A percentile compares a stretch with the other conserved stretches of the same genome.
Conservation (phyloP, 2,888 invertebrate species). For the Drosophila emarginata region DNA sequence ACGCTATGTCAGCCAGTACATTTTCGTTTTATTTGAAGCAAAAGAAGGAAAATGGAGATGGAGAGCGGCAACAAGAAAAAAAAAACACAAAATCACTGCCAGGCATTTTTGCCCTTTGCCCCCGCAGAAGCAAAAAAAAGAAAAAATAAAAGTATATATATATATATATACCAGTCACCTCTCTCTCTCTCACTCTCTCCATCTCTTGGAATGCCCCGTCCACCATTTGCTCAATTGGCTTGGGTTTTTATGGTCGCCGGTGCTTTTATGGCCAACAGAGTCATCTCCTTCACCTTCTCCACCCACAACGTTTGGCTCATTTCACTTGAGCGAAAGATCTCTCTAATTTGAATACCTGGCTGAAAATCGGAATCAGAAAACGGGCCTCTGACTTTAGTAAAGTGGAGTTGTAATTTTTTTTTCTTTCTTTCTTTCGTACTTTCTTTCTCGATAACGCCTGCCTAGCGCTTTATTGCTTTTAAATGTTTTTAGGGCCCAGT, state of each 20-base stretch:
- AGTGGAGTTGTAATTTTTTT: constrained; percentile 14
- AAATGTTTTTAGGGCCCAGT: constrained; percentile 59
- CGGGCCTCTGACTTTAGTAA: constrained; percentile 30
- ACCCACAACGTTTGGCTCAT: constrained; percentile 54
- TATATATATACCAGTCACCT: too few species aligned
- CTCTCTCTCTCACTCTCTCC: neutral
- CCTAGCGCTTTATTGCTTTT: constrained; percentile 70
- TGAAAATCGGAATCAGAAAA: constrained; percentile 40
- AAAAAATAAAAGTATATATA: too few species aligned
- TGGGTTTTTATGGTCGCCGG: constrained; percentile 69
- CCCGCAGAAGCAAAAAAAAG: constrained; percentile 4
- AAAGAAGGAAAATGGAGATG: constrained; percentile 32
- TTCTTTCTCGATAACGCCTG: constrained; percentile 63
- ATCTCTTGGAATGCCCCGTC: neutral
- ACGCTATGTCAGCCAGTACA: constrained; percentile 64
- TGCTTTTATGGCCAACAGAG: constrained; percentile 61
- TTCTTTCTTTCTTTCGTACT: neutral
- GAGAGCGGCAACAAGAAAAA: constrained; percentile 31
- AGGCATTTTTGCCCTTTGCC: constrained; percentile 61
- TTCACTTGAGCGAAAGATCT: constrained; percentile 49
- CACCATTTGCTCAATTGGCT: constrained; percentile 33
- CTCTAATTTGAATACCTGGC: constrained; percentile 74
- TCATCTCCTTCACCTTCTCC: constrained; percentile 18
- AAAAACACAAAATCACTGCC: constrained; percentile 57
- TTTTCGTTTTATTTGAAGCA: constrained; percentile 70